Conservation (phyloP, 2,113 vertebrate genomes). For the Rhynchomys soricoides region DNA sequence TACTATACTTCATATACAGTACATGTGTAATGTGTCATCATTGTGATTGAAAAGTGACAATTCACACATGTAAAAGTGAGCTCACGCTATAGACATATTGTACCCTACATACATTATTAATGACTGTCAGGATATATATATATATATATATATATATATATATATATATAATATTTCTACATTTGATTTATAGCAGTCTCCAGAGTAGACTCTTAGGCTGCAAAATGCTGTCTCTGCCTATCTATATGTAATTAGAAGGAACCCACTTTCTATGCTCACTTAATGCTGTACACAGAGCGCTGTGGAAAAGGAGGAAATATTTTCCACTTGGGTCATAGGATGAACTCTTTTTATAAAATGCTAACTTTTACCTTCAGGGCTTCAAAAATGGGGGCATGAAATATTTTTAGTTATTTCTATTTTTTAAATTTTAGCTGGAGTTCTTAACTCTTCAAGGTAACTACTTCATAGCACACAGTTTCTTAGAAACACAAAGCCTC, state of each 20-base stretch:
- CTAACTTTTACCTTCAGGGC: constrained; percentile 16
- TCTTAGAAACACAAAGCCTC: constrained; percentile 34
- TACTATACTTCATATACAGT: neutral
- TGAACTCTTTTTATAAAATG: constrained; percentile 31
- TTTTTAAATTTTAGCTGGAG: neutral
- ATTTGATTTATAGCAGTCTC: neutral
- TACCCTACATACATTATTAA: neutral
- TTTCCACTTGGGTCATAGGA: constrained; percentile 45
- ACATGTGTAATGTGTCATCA: neutral
- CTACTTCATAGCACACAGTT: constrained; percentile 4
- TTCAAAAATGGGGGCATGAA: constrained; percentile 54
- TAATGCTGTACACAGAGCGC: constrained; percentile 28
- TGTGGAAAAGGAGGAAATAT: constrained; percentile 43
- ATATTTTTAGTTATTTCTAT: constrained; percentile 65
- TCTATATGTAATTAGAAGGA: constrained; percentile 57
- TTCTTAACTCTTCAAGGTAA: constrained; percentile 52
- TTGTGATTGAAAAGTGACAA: neutral
- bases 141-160: too few species aligned
- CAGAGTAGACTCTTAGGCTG: neutral
- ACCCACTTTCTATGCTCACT: constrained; percentile 52
- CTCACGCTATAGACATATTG: neutral
- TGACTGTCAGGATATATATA: neutral
- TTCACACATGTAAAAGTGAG: neutral
- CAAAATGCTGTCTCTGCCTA: constrained; percentile 6
- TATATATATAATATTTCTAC: neutral